Conservation (phyloP, 2,113 vertebrate species). For the Osmerus mordax region DNA sequence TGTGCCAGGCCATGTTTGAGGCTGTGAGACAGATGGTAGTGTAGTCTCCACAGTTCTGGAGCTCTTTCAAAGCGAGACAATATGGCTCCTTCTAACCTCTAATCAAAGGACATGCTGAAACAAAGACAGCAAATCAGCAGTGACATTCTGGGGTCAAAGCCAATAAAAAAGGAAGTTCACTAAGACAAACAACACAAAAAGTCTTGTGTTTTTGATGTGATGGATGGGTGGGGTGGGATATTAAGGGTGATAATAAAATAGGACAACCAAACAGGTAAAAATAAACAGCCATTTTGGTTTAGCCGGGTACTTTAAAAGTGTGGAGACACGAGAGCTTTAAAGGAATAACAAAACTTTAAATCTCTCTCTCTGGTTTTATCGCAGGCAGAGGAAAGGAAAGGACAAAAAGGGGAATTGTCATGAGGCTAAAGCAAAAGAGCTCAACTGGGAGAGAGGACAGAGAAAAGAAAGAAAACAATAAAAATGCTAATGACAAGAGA, state of each 20-base stretch:
- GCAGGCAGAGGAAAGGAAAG: slow-evolving; percentile 8
- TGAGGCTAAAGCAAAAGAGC: slow-evolving; percentile 20
- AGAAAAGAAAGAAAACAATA: slow-evolving; percentile 55
- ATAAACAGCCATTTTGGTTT: slow-evolving; percentile 39
- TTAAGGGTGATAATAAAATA: slow-evolving; percentile 26
- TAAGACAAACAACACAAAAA: slow-evolving; percentile 12
- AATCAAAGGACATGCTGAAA: slow-evolving; percentile 24
- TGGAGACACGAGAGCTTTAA: slow-evolving; percentile 17
- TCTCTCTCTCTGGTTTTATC: slow-evolving; percentile 31
- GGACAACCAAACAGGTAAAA: slow-evolving; percentile 22
- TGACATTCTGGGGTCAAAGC: background rate
- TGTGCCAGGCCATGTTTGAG: background rate
- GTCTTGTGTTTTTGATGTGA: background rate
- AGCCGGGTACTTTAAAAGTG: slow-evolving; percentile 25
- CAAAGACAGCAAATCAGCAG: slow-evolving; percentile 17
- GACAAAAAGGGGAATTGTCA: slow-evolving; percentile 26
- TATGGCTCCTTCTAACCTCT: slow-evolving; percentile 18
- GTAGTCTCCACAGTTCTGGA: slow-evolving; percentile 22
- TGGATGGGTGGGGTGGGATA: slow-evolving; percentile 13
- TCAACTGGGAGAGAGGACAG: slow-evolving; percentile 2
- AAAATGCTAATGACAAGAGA: slow-evolving; percentile 65
- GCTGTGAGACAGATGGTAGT: background rate
- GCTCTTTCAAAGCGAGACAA: slow-evolving; percentile 23
- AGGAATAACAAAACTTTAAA: slow-evolving; percentile 42
- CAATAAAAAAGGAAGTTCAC: background rate